A percentile compares a stretch with the other conserved stretches of the same genome.
These are phyloP conservation scores for Tetragnatha montana DNA, from an alignment of 2,888 invertebrate genomes.

Conservation along the genomic window DNA sequence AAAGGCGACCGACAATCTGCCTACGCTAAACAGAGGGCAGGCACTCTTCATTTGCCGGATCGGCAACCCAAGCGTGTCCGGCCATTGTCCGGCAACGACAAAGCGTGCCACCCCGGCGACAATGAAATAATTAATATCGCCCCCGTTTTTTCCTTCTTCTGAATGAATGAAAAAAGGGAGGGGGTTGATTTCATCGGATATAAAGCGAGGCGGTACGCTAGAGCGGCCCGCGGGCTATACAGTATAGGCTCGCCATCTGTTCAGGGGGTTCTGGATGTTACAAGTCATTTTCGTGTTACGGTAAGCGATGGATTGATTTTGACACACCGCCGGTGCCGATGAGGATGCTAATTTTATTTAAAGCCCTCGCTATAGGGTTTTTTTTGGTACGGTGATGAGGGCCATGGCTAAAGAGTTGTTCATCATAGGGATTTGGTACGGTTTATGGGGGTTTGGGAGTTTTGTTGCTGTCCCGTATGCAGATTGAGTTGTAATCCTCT, in stretches of 20 bases:
- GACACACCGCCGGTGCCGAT: conserved; percentile 31
- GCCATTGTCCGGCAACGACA: conserved; percentile 58
- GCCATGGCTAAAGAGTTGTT: background rate
- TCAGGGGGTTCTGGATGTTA: conserved; percentile 33
- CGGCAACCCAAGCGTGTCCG: conserved; percentile 62
- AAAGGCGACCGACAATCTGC: background rate
- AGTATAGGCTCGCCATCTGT: conserved; percentile 63
- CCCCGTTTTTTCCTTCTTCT: conserved; percentile 39
- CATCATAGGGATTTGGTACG: background rate
- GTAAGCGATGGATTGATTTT: conserved; percentile 23
- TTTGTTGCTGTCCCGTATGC: background rate
- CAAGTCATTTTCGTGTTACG: conserved; percentile 35
- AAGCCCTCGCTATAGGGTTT: background rate
- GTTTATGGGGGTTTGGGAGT: background rate
- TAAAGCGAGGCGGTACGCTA: conserved; percentile 62
- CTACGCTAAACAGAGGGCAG: conserved; percentile 28
- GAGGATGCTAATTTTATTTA: conserved; percentile 22
- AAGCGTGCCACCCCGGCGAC: conserved; percentile 43
- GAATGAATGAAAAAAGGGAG: background rate
- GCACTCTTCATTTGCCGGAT: conserved; percentile 63
- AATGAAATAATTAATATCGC: conserved; percentile 70
- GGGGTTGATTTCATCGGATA: conserved; percentile 40
- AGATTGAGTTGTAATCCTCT: background rate
- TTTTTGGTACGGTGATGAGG: background rate
- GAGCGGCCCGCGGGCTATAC: conserved; percentile 35